A percentile compares a stretch with the other conserved stretches of the same genome.
Conservation (phyloP, 2,113 vertebrate genomes). For the Larimichthys polyactis region DNA sequence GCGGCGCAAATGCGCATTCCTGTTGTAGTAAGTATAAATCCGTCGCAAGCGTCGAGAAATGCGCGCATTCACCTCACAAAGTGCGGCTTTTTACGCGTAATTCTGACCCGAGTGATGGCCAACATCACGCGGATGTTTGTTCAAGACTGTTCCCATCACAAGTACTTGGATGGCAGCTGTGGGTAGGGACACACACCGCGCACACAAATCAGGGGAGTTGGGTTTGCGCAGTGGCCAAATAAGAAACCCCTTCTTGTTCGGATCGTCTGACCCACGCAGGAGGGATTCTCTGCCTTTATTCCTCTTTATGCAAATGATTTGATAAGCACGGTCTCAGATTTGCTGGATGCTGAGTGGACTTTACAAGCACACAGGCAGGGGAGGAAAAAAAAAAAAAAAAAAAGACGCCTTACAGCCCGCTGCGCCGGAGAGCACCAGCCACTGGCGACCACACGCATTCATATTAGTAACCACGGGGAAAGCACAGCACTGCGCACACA, state of each 20-base stretch:
- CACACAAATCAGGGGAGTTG: conserved; percentile 32
- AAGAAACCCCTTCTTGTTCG: background rate
- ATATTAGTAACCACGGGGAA: conserved; percentile 62
- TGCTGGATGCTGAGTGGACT: conserved; percentile 36
- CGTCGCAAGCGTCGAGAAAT: background rate
- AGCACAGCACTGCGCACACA: conserved; percentile 54
- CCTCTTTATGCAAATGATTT: conserved; percentile 22
- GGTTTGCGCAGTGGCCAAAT: conserved; percentile 60
- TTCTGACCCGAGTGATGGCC: background rate
- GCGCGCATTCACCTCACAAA: background rate
- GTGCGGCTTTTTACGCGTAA: background rate
- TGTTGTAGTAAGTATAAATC: background rate
- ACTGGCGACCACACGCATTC: conserved; percentile 74
- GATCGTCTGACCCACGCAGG: background rate
- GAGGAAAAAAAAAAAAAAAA: background rate
- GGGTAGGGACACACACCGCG: conserved; percentile 25
- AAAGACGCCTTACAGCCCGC: conserved; percentile 17
- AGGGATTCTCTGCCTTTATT: background rate
- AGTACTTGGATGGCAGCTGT: conserved; percentile 17
- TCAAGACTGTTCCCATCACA: conserved; percentile 16
- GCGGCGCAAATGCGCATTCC: background rate
- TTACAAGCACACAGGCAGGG: background rate
- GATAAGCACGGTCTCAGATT: conserved; percentile 7
- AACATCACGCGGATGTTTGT: conserved; percentile 17
- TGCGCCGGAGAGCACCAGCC: conserved; percentile 37